Evolutionary conservation across 53 echinoderm and acorn worm genomes (phyloP), one percentile per base, ranked within the genome.

Genomic region (Luidia sarsii): DNA sequence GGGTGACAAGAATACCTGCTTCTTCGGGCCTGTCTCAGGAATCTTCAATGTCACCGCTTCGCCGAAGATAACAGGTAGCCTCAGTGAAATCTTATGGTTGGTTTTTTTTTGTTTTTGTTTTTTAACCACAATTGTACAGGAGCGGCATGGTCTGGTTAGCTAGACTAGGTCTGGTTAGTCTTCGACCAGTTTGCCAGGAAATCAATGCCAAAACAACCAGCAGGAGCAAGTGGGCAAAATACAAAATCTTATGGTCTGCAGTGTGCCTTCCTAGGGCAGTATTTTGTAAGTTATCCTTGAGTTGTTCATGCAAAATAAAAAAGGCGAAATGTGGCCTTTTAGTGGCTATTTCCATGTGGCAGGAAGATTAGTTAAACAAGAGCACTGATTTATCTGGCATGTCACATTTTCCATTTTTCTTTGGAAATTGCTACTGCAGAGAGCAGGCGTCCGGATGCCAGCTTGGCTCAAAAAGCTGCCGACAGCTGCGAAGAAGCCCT

Each of bases 21-120:
- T 63, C 63, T 35, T 63, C 35, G 63, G 38, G 7, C 63, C 63
- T 30, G 32, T 63, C 3, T 34, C 3, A n/a, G 63, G n/a, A 16
- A 63, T 20, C 15, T 63, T 63, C 63, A 35, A 63, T 32, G 19
- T 63, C 63, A 63, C 63, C 7, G 63, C 32, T 57, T 29, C 32
- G 9, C 14, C 59, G 29, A 15, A 29, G 16, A 18, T 16, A 1
- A 35, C 29, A 63, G 63, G 63, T 63, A 63, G 3, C 3, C 29
- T 0, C 10, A 7, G 14, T 14, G 2, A 0, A 13, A 24, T 30
- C 6, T 30, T 7, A 0, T 30, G 29, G 29, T 27, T 3, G 8
- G n/a, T n/a, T n/a, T n/a, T n/a, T 29, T 0, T 24, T 24, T 56
- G 24, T 2, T 18, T 9, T 15, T 24, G 0, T 4, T 2, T 56